Conservation (phyloP, 2,797 vertebrate genomes). For the Holocentrus rufus region DNA sequence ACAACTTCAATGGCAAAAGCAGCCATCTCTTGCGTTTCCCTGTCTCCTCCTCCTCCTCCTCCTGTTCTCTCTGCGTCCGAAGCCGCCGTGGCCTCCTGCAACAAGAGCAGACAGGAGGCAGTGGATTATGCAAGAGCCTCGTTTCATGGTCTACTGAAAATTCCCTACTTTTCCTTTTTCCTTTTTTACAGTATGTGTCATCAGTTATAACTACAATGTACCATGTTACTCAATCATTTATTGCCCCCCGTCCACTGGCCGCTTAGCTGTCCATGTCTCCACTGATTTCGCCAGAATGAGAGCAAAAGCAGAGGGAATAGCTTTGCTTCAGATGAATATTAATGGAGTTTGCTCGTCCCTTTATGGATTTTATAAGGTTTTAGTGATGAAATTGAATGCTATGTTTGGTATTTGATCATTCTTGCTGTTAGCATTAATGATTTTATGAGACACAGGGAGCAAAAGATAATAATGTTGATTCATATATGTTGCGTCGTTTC, state of each 20-base stretch:
- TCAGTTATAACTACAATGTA: slow-evolving; percentile 44
- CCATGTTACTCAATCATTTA: slow-evolving; percentile 72
- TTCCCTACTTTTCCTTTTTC: slow-evolving; percentile 28
- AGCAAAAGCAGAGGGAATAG: slow-evolving; percentile 54
- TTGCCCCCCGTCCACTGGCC: slow-evolving; percentile 31
- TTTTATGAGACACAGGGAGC: slow-evolving; percentile 49
- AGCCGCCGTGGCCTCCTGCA: slow-evolving; percentile 38
- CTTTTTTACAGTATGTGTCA: slow-evolving; percentile 41
- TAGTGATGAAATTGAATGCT: slow-evolving; percentile 49
- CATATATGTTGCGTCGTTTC: slow-evolving; percentile 41
- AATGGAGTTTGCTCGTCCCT: slow-evolving; percentile 53
- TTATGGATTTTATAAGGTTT: slow-evolving; percentile 55
- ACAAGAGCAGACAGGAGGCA: slow-evolving; percentile 39
- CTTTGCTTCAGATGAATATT: slow-evolving; percentile 71
- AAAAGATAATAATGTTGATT: slow-evolving; percentile 59
- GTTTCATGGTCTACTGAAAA: slow-evolving; percentile 63
- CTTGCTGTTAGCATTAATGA: slow-evolving; percentile 57
- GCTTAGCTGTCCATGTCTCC: slow-evolving; percentile 52
- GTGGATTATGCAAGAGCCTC: slow-evolving; percentile 62
- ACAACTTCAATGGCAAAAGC: slow-evolving; percentile 3
- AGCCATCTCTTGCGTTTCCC: slow-evolving; percentile 17
- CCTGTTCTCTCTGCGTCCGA: slow-evolving; percentile 15
- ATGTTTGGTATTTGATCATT: slow-evolving; percentile 55
- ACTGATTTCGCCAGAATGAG: slow-evolving; percentile 59
- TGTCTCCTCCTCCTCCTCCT: neutral